Evolutionary conservation across 2,797 vertebrate species (phyloP).

Genomic region (Serranus cabrilla): DNA sequence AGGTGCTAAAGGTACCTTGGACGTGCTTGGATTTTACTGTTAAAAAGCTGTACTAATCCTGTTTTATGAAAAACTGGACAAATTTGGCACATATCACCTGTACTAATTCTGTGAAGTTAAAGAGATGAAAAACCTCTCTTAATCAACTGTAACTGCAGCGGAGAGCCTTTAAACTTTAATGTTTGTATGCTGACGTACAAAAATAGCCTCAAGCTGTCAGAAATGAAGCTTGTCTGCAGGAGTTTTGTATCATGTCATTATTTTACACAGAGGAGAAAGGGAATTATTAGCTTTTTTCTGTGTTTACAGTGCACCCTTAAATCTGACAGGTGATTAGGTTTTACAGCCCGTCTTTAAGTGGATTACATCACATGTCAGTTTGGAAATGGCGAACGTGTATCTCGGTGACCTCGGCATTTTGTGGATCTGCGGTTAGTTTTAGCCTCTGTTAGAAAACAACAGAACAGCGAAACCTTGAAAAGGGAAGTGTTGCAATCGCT

Average conservation of each 20-base stretch:
- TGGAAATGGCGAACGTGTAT: constrained; percentile 30
- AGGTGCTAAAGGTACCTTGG: too few relatives aligned
- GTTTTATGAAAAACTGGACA: too few relatives aligned
- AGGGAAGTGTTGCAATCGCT: constrained; percentile 81
- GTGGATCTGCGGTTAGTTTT: constrained; percentile 32
- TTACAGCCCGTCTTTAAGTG: constrained; percentile 33
- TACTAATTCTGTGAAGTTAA: constrained; percentile 1
- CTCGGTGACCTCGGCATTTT: constrained; percentile 58
- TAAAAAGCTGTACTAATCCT: too few relatives aligned
- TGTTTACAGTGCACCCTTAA: constrained; percentile 14
- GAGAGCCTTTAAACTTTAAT: constrained; percentile 13
- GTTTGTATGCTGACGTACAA: background rate
- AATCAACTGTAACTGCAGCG: constrained; percentile 6
- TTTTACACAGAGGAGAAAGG: background rate
- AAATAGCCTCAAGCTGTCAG: background rate
- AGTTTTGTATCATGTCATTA: background rate
- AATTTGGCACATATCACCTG: too few relatives aligned
- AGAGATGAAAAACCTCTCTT: constrained; percentile 19
- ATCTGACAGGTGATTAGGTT: constrained; percentile 29
- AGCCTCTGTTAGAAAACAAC: constrained; percentile 47
- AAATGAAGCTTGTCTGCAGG: background rate
- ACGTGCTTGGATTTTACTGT: too few relatives aligned
- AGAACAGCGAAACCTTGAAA: constrained; percentile 73
- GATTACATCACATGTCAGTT: constrained; percentile 52
- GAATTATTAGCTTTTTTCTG: background rate